Base-by-base conservation (phyloP, 1,140 invertebrate genomes). In the Lithobius niger region DNA sequence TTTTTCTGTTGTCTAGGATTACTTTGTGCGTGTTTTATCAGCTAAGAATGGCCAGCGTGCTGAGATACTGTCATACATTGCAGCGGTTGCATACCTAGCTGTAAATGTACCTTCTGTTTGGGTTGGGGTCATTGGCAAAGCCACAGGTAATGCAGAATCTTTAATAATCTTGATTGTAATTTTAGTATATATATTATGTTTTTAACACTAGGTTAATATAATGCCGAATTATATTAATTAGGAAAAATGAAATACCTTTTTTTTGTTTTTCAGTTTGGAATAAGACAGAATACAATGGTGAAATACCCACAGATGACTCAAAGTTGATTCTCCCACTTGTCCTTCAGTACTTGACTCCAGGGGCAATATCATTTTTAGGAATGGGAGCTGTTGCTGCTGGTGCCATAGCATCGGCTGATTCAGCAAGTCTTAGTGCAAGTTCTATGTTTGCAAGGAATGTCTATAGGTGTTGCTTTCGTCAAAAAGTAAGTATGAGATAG, bases 391-490 rank as follows among this genome's bases (percentile, higher is more conserved):
- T 98, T 2, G 97, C 92, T 0, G 94, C 94, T 2, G 93, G 94
- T 15, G 93, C 97, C 25, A 97, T 97, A 94, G 97, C 92, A 26
- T 97, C 94, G 1, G 93, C 94, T 0, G 95, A 98, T 70, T 97
- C 94, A 36, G 96, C 92, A 58, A 88, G 98, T 25, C 77, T 98
- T 10, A 95, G 91, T 18, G 94, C 95, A 1, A 88, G 88, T 58
- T 95, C 92, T 18, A 97, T 98, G 94, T 98, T 97, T 70, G 92
- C 95, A 52, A 81, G 92, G 66, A 98, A 98, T 70, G 87, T 98
- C 57, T 97, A 97, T 78, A 94, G 91, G 74, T 78, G 95, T 64
- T 91, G 97, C 66, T 94, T 97, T 74, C 76, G 92, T 59, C 90
- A 93, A 72, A 82, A 84, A 71, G 84, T 86, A 67, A 76, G 76